A percentile compares a stretch with the other conserved stretches of the same genome.
These are phyloP conservation scores for Ceyx margarethae DNA, from an alignment of 2,113 vertebrate genomes.

Conservation along the genomic window DNA sequence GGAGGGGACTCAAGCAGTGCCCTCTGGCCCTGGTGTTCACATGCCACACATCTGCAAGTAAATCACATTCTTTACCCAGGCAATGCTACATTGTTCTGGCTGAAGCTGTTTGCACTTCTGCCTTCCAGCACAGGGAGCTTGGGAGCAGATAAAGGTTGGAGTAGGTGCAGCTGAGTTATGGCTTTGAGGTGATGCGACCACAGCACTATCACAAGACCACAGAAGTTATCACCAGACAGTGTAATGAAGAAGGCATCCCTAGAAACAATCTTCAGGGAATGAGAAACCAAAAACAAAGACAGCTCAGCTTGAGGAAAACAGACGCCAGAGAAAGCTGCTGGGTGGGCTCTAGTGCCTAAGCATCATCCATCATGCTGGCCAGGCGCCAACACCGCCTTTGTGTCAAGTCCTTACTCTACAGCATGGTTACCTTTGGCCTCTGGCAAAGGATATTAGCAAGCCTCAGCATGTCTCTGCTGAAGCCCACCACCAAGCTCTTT, in stretches of 20 bases:
- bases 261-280: background rate
- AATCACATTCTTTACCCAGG: slow-evolving; percentile 40
- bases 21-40: background rate
- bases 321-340: background rate
- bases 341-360: background rate
- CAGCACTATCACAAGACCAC: background rate
- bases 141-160: background rate
- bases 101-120: background rate
- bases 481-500: background rate
- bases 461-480: background rate
- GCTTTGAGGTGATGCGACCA: background rate
- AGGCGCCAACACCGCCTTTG: background rate
- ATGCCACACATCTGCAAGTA: slow-evolving; percentile 8
- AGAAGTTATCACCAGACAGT: background rate
- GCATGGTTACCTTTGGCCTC: background rate
- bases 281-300: background rate
- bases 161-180: background rate
- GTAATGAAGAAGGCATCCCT: background rate
- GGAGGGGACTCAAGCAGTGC: background rate
- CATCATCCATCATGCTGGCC: background rate
- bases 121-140: background rate
- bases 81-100: slow-evolving; percentile 22
- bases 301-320: background rate
- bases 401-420: background rate
- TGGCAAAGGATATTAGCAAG: background rate